Evolutionary conservation across 2,888 invertebrate genomes (phyloP).

Genomic region (Hydrotaea diabolus): DNA sequence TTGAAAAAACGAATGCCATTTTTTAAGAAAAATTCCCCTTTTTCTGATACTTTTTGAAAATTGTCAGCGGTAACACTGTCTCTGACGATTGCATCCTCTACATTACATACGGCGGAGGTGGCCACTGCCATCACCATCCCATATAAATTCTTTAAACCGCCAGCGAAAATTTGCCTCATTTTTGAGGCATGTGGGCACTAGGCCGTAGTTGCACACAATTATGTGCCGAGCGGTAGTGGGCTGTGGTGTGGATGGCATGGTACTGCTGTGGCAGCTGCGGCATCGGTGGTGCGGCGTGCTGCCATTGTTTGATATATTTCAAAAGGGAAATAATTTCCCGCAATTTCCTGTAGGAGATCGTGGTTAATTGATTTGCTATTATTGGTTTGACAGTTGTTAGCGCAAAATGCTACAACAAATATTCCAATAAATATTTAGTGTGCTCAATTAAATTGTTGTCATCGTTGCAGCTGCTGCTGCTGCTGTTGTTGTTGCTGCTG

Average conservation of each 20-base stretch:
- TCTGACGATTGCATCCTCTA: neutral
- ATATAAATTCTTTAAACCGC: neutral
- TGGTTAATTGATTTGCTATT: constrained; percentile 58
- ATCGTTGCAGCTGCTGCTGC: neutral
- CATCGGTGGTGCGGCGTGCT: neutral
- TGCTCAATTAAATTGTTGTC: constrained; percentile 3
- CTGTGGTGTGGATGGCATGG: no score
- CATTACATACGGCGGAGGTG: neutral
- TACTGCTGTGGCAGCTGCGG: neutral
- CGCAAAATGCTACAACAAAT: constrained; percentile 19
- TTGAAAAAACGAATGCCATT: no score
- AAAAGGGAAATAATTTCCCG: constrained; percentile 38
- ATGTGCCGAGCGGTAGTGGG: no score
- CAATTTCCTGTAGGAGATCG: constrained; percentile 45
- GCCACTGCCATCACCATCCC: neutral
- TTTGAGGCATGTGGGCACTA: no score
- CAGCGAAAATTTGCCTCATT: neutral
- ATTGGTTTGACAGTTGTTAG: constrained; percentile 30
- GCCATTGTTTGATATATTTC: constrained; percentile 11
- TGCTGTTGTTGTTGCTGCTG: constrained; percentile 20
- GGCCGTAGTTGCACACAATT: no score
- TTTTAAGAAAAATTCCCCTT: no score
- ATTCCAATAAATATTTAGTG: constrained; percentile 35
- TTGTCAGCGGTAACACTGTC: no score
- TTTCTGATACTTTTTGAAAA: no score